Base-by-base conservation (phyloP, 2,888 invertebrate genomes). In the Dasysyrphus albostriatus region DNA sequence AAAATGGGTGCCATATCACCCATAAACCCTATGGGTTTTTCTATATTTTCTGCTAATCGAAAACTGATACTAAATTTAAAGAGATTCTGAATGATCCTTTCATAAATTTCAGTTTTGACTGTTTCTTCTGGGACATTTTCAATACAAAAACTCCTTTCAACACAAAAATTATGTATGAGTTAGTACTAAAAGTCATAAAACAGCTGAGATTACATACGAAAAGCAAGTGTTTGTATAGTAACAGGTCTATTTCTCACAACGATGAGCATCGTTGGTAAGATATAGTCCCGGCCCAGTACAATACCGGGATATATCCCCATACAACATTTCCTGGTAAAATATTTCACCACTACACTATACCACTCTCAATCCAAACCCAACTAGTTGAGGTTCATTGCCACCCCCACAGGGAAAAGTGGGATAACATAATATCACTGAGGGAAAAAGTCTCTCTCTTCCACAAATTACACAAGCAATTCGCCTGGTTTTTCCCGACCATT, bases 381-480 rank as follows among this genome's bases (percentile, higher is more conserved):
- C 44, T 37, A 34, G 42, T 63, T 56, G 44, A 69, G 78, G 75
- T 83, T 87, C 78, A 83, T 67, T 87, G 65, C 74, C 87, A 78
- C 78, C 87, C 83, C 75, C 83, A 83, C 51, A 51, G 83, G 78
- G 83, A 75, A 67, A 83, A 54, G 49, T 74, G 87, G 67, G 63
- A 82, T 77, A 61, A 49, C 39, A n/a, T 77, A 61, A 49, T 19
- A n/a, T 51, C 37, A 32, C 51, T 37, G 51, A 73, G 77, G 77
- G 73, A 74, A 75, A 75, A 61, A 37, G 77, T 72, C 81, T 72
- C 81, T 84, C 84, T 75, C 73, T 81, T 73, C 44, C 51, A 76
- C 58, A 81, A 69, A 56, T 82, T 82, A 77, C 81, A 59, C 77
- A 82, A 70, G 70, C 85, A 87, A 82, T 87, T 87, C 87, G 87